phyloP scores from a whole-genome alignment of 2,888 invertebrate species.

The Aspidiotus rigidus region DNA sequence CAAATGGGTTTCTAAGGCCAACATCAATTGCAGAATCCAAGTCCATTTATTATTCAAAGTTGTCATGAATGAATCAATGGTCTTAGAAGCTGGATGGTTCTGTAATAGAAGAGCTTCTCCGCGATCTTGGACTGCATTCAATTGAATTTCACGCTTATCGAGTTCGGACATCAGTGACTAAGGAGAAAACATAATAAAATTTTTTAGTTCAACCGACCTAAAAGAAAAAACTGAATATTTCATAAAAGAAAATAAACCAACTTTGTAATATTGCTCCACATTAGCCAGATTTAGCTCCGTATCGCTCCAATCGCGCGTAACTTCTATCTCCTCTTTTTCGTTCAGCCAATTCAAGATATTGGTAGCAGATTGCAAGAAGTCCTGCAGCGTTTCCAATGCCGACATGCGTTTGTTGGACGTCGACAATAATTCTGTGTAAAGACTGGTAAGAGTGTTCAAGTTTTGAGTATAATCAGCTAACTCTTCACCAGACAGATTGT shows the following conservation, averaged over 20 bases:
- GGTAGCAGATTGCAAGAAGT: constrained; percentile 87
- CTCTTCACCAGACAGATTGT: constrained; percentile 83
- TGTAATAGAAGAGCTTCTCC: constrained; percentile 89
- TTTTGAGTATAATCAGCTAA: constrained; percentile 83
- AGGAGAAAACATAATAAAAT: constrained; percentile 37
- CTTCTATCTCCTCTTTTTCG: constrained; percentile 90
- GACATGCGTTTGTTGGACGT: constrained; percentile 75
- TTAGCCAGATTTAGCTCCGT: constrained; percentile 83
- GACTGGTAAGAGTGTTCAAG: constrained; percentile 80
- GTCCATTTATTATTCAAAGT: constrained; percentile 98
- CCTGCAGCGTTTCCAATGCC: constrained; percentile 83
- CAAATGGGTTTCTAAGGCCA: constrained; percentile 90
- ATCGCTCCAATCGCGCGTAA: constrained; percentile 94
- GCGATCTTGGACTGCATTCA: constrained; percentile 90
- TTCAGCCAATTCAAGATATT: constrained; percentile 94
- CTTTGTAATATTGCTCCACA: constrained; percentile 93
- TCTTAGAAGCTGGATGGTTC: constrained; percentile 91
- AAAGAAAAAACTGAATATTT: neutral
- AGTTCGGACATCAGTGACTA: constrained; percentile 92
- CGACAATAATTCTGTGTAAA: constrained; percentile 81
- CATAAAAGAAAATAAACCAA: constrained; percentile 44
- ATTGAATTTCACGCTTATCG: constrained; percentile 90
- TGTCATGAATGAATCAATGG: constrained; percentile 80
- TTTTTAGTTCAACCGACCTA: neutral
- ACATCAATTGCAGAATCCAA: constrained; percentile 88